Evolutionary conservation across 1,140 invertebrate genomes (phyloP).

Genomic region (Scaptomyza graminum): DNA sequence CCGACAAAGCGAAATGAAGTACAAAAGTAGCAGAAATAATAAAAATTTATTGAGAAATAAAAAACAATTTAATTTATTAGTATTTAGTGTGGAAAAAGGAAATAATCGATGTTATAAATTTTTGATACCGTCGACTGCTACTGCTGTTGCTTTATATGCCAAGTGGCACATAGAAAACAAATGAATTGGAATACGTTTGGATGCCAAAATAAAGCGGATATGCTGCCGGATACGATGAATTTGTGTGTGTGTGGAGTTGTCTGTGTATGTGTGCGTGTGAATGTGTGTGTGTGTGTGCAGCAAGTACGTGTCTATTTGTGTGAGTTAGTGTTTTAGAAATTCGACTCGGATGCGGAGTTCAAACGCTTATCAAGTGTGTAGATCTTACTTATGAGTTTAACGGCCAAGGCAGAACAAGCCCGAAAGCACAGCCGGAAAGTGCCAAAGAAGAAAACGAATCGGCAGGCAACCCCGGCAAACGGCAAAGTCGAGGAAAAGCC

Average conservation of each 20-base stretch:
- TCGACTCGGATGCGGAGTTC: conserved; percentile 75
- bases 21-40: conserved; percentile 82
- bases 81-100: conserved; percentile 77
- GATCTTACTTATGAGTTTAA: conserved; percentile 80
- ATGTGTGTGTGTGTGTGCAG: conserved; percentile 13
- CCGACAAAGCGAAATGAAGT: conserved; percentile 59
- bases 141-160: conserved; percentile 19
- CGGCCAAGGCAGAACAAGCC: conserved; percentile 30
- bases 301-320: conserved; percentile 75
- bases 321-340: conserved; percentile 81
- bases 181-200: conserved; percentile 78
- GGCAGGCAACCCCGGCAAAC: conserved; percentile 30
- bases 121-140: conserved; percentile 60
- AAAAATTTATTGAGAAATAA: conserved; percentile 83
- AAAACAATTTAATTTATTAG: conserved; percentile 83
- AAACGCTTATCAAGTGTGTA: conserved; percentile 79
- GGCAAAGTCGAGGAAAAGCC: conserved; percentile 55
- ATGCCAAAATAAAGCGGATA: conserved; percentile 75
- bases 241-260: conserved; percentile 32
- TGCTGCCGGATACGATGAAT: conserved; percentile 57
- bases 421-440: conserved; percentile 10
- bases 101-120: conserved; percentile 82
- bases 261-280: neutral
- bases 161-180: conserved; percentile 75
- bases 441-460: conserved; percentile 10